Evolutionary conservation across 2,888 invertebrate species (phyloP), one percentile per base, ranked within the genome.

Genomic region (Tetrapedia diversipes): DNA sequence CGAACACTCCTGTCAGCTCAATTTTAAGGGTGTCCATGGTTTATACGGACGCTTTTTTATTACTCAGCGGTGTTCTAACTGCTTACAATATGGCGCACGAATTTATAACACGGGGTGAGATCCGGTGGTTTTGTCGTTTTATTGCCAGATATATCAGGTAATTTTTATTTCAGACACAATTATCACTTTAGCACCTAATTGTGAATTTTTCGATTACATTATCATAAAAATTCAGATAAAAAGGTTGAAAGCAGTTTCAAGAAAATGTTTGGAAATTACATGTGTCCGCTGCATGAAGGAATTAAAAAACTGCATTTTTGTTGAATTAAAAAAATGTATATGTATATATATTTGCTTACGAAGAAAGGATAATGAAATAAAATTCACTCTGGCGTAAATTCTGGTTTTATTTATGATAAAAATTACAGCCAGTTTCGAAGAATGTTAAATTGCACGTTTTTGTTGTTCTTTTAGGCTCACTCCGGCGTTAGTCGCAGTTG

Each of bases 31-130:
- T 94, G 14, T 94, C 95, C 0, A 92, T 95, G 92, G 92, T 95
- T 84, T 95, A 94, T 91, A 95, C 95, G 1, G 95, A 96, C 89
- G 93, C 94, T 79, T 94, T 95, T 88, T 92, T 96, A 41, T 91
- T 95, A 16, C 91, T 95, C 49, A 95, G 95, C 82, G 96, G 95
- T 0, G 92, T 95, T 1, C 90, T 95, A 37, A 93, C 94, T 0
- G 94, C 95, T 0, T 94, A 94, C 85, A 93, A 94, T 51, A 92
- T 95, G 84, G 92, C 94, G 4, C 92, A 92, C 56, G 94, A 94
- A 79, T 92, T 93, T 65, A 92, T 92, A 59, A 90, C 91, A 47
- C 93, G 93, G 4, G 93, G 93, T 7, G 93, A 92, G 66, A 92
- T 95, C 45, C 93, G 94, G 22, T 93, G 94, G 86, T 92, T 95